Evolutionary conservation across 2,888 invertebrate species (phyloP).

Genomic region (Thecophora atra): DNA sequence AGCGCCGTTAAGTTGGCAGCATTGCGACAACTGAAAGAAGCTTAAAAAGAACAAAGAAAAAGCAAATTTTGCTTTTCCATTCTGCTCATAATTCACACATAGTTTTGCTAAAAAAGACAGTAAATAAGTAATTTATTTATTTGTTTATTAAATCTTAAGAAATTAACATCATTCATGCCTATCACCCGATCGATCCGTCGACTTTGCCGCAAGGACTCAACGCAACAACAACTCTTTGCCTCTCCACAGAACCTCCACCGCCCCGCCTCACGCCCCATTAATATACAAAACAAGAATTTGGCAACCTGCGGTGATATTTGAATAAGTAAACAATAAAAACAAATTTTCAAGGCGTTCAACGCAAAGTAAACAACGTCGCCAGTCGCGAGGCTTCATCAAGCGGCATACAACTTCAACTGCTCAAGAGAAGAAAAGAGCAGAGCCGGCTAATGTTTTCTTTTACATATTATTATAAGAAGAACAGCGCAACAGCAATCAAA

Average conservation of each 20-base stretch:
- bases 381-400: constrained; percentile 11
- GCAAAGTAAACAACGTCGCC: constrained; percentile 4
- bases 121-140: too few relatives aligned
- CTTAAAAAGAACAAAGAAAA: background rate
- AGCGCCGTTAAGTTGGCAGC: constrained; percentile 19
- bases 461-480: background rate
- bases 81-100: too few relatives aligned
- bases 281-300: background rate
- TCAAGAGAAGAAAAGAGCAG: too few relatives aligned
- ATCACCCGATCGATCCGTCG: too few relatives aligned
- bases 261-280: background rate
- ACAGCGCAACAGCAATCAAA: background rate
- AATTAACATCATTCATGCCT: too few relatives aligned
- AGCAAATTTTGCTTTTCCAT: too few relatives aligned
- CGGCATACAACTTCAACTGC: background rate
- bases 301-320: background rate
- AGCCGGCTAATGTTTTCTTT: too few relatives aligned
- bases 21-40: constrained; percentile 15
- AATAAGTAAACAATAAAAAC: background rate
- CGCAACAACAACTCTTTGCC: background rate
- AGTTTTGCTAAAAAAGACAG: too few relatives aligned
- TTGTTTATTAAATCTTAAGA: too few relatives aligned
- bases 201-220: too few relatives aligned
- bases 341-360: constrained; percentile 22
- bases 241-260: too few relatives aligned